Conservation (phyloP, 2,797 vertebrate genomes). For the Vultur gryphus region DNA sequence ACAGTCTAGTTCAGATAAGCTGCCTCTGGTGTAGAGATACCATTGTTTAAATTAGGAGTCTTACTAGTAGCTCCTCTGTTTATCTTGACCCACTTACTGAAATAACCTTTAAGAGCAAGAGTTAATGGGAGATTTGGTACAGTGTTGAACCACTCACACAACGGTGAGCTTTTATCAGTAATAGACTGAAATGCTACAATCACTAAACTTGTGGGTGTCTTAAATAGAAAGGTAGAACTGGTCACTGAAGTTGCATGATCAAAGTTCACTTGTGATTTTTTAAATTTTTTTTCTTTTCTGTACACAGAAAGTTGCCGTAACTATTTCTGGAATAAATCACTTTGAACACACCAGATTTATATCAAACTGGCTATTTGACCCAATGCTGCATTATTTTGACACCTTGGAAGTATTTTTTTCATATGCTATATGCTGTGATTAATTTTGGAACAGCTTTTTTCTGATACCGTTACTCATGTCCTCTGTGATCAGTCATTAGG, state of each 20-base stretch:
- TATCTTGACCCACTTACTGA: constrained; percentile 51
- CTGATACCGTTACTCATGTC: background rate
- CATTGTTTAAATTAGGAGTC: background rate
- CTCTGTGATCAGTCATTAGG: background rate
- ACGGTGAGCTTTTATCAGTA: background rate
- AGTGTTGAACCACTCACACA: background rate
- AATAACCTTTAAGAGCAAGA: constrained; percentile 42
- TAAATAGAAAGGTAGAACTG: background rate
- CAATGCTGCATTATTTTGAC: background rate
- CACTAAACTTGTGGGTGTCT: background rate
- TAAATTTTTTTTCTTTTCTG: background rate
- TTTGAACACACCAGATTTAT: background rate
- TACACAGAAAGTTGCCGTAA: background rate
- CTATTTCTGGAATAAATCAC: background rate
- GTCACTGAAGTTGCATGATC: background rate
- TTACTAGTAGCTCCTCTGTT: constrained; percentile 9
- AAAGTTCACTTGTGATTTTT: background rate
- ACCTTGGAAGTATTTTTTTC: background rate
- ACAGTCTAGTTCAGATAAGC: background rate
- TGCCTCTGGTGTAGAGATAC: background rate
- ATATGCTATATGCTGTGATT: background rate
- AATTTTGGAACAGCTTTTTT: background rate
- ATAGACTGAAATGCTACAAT: background rate
- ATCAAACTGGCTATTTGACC: background rate
- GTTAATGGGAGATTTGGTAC: background rate